These are phyloP conservation scores for Pasiphila rectangulata DNA, from an alignment of 2,888 invertebrate species.

Conservation along the genomic window DNA sequence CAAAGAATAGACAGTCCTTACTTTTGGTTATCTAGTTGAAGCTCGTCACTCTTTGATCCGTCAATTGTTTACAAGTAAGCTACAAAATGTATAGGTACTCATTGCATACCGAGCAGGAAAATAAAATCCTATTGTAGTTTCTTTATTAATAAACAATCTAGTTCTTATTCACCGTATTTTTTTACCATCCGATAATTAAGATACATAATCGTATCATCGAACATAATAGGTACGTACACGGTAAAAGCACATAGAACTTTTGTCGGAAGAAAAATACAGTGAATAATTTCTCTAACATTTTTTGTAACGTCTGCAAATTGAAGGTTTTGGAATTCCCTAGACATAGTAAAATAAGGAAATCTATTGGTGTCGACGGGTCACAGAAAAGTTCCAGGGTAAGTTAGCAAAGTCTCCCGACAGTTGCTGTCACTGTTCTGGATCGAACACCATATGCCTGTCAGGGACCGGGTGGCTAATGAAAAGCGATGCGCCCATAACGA, in stretches of 20 bases:
- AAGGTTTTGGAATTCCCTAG: slow-evolving; percentile 27
- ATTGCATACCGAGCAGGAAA: background rate
- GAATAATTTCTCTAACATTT: no score
- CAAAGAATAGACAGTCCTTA: background rate
- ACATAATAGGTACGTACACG: no score
- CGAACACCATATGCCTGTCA: slow-evolving; percentile 47
- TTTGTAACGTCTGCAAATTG: slow-evolving; percentile 26
- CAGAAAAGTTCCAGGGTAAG: slow-evolving; percentile 46
- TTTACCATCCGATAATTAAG: no score
- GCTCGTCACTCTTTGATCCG: no score
- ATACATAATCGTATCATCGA: no score
- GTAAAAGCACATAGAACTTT: slow-evolving; percentile 22
- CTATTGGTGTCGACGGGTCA: slow-evolving; percentile 33
- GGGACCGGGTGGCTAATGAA: slow-evolving; percentile 57
- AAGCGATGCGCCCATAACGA: slow-evolving; percentile 64
- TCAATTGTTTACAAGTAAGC: no score
- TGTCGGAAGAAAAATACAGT: no score
- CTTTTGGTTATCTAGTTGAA: no score
- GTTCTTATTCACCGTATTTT: no score
- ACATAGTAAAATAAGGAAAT: slow-evolving; percentile 26
- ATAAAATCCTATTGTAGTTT: background rate
- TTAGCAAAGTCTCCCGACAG: slow-evolving; percentile 45
- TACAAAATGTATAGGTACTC: no score
- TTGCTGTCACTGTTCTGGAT: slow-evolving; percentile 39
- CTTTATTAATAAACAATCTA: no score